Evolutionary conservation across 2,888 invertebrate genomes (phyloP), one percentile per base, ranked within the genome.

Genomic region (Macaria liturata): DNA sequence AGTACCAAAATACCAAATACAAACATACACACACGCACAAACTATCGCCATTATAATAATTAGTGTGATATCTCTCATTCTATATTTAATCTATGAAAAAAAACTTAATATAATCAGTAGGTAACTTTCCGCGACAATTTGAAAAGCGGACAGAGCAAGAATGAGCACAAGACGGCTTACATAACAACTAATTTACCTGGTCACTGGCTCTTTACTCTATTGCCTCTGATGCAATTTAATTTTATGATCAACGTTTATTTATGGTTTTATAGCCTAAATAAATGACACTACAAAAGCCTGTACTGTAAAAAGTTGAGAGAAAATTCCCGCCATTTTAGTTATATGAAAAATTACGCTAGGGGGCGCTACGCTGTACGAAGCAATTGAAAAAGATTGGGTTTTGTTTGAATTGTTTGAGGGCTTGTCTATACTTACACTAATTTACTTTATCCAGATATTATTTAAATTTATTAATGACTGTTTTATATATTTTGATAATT

Each of bases 131-230:
- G 47, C 31, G 9, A 49, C 50, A 43, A 3, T 46, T 50, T 46
- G 43, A 56, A 55, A 56, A 44, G 54, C 50, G 20, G 20, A 4
- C 48, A 43, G 32, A 9, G 37, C 9, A 6, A 49, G 32, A 55
- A 46, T 49, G 50, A 31, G 49, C 49, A 46, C 49, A 40, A 55
- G 7, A n/a, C 3, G 7, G 32, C 32, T 57, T 57, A 57, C 49
- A 49, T 57, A 57, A 57, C 52, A 37, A 37, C 44, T 34, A 20
- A 51, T 57, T 48, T 57, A 53, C 49, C 37, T 53, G 53, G 45
- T 45, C 57, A 53, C 49, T 53, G 46, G 42, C 9, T 42, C 42
- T 42, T n/a, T n/a, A 47, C 32, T 48, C 52, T 40, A 31, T 37
- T 32, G 44, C 9, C 37, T 32, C 9, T 45, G 44, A 45, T 51